phyloP scores from a whole-genome alignment of 2,888 invertebrate species.

The Papilio gigon region DNA sequence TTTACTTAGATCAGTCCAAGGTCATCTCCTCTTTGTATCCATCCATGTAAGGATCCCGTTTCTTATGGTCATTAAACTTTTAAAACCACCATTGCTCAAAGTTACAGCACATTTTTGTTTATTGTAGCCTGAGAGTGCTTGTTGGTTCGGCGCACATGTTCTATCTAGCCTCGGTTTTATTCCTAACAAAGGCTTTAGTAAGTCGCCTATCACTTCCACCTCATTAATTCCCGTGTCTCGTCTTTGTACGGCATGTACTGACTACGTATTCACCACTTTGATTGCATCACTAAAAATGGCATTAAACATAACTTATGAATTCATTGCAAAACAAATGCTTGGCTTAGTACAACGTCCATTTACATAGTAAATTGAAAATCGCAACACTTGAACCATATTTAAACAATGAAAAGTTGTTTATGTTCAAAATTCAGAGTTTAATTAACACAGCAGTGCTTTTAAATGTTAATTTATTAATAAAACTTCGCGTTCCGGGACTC shows the following conservation, averaged over 20 bases:
- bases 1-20: too few relatives aligned
- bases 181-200: conserved; percentile 10
- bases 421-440: conserved; percentile 25
- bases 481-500: conserved; percentile 2
- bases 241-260: not conserved
- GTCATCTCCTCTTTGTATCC: too few relatives aligned
- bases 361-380: conserved; percentile 22
- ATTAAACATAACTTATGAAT: too few relatives aligned
- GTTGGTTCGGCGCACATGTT: not conserved
- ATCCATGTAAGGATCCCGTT: too few relatives aligned
- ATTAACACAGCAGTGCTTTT: conserved; percentile 33
- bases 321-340: not conserved
- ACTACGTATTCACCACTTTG: too few relatives aligned
- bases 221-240: conserved; percentile 11
- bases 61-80: too few relatives aligned
- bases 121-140: not conserved
- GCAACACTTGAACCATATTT: conserved; percentile 18
- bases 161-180: conserved; percentile 10
- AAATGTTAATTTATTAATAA: conserved; percentile 37
- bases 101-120: not conserved
- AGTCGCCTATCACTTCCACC: conserved; percentile 10
- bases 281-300: too few relatives aligned
- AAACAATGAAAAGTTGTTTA: conserved; percentile 11
- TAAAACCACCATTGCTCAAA: too few relatives aligned
- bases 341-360: not conserved